Evolutionary conservation across 1,140 invertebrate genomes (phyloP), one percentile per base, ranked within the genome.

Genomic region (Aporrectodea caliginosa): DNA sequence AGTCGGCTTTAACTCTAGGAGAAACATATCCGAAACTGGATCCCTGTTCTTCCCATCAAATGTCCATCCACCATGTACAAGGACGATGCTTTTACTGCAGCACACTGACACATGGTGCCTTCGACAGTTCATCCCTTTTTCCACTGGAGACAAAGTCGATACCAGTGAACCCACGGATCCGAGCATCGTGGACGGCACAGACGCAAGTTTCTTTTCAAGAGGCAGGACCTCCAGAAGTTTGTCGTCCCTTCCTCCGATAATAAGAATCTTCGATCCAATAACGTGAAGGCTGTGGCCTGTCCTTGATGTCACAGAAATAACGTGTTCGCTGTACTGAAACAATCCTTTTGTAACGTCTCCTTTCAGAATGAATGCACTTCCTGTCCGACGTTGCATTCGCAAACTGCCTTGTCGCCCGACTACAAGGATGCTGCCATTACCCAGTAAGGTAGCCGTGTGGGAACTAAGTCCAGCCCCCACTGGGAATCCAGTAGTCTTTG

Each of bases 31-130:
- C 1, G 84, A 84, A 14, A 87, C 85, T 22, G 87, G 85, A 71
- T 86, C 83, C 29, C 83, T 78, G 32, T 74, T 82, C 71, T 78
- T 81, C 0, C 86, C 87, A 80, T 88, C 86, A 83, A 88, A 88
- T 12, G 86, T 86, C 80, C 87, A 86, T 0, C 87, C 87, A 1
- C 87, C 87, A 77, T 88, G 85, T 68, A 88, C 79, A 1, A 88
- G 81, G n/a, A 87, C 68, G 1, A 79, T 43, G 1, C 80, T 35
- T 0, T 32, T 82, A 14, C 82, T 32, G 6, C 82, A 84, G 27
- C 69, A 69, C 29, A 85, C 75, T 12, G 83, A 79, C 0, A 84
- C 80, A 73, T 87, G 86, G 78, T 86, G 82, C 79, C 85, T 86
- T 22, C 86, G 75, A 32, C 86, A 85, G 69, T 81, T 82, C 31